phyloP scores from a whole-genome alignment of 2,888 invertebrate genomes.

The Teleiodes luculella region DNA sequence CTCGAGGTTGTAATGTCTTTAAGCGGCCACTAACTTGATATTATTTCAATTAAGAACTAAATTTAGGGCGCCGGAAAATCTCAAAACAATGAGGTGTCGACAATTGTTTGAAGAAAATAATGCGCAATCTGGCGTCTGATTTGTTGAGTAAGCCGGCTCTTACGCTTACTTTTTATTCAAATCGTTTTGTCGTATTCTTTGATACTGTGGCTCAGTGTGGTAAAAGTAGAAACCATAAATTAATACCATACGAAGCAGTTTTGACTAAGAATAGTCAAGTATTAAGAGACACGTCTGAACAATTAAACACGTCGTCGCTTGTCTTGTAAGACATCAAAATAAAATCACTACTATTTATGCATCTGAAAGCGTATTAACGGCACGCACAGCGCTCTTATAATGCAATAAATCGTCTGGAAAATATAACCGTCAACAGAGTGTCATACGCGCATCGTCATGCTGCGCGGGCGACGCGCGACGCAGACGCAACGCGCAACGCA shows the following conservation, averaged over 20 bases:
- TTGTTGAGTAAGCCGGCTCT: conserved; percentile 44
- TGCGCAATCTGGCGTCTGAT: conserved; percentile 62
- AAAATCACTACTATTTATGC: conserved; percentile 76
- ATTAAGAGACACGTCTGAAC: conserved; percentile 62
- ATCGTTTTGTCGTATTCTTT: conserved; percentile 11
- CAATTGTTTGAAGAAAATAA: conserved; percentile 61
- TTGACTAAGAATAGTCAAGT: conserved; percentile 60
- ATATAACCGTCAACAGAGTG: conserved; percentile 74
- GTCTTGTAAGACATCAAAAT: conserved; percentile 76
- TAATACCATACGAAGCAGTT: conserved; percentile 50
- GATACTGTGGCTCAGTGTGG: neutral
- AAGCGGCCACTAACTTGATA: conserved; percentile 67
- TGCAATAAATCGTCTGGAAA: conserved; percentile 77
- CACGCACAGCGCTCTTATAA: conserved; percentile 70
- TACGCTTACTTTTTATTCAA: conserved; percentile 28
- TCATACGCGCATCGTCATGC: conserved; percentile 60
- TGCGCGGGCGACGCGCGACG: conserved; percentile 45
- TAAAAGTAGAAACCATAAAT: conserved; percentile 34
- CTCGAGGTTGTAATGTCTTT: conserved; percentile 61
- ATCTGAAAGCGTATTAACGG: conserved; percentile 71
- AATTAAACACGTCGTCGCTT: conserved; percentile 72
- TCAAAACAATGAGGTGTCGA: conserved; percentile 70
- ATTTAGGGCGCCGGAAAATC: conserved; percentile 68
- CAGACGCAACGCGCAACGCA: conserved; percentile 32
- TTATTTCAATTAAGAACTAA: conserved; percentile 71